Evolutionary conservation across 2,113 vertebrate species (phyloP).

Genomic region (Garra rufa): DNA sequence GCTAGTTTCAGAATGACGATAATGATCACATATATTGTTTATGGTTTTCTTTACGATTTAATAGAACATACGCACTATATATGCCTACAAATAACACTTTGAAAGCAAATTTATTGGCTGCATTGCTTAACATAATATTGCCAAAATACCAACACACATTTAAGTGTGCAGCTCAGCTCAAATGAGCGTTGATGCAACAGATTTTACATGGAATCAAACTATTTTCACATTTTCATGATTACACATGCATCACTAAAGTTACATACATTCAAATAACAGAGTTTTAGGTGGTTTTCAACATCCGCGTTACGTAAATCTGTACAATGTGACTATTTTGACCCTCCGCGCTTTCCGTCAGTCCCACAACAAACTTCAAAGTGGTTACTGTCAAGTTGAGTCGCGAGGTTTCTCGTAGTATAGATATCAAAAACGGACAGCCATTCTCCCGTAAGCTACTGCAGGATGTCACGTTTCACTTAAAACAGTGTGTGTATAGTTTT

Average conservation of each 20-base stretch:
- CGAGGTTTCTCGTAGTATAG: background rate
- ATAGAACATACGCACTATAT: background rate
- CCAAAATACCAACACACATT: background rate
- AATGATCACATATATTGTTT: background rate
- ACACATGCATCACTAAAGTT: background rate
- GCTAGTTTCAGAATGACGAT: too few species aligned
- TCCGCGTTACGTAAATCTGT: slow-evolving; percentile 32
- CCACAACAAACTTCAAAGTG: background rate
- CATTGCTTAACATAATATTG: background rate
- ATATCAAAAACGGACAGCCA: background rate
- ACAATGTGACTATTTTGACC: background rate
- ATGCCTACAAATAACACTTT: too few species aligned
- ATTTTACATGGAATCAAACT: background rate
- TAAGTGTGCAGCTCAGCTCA: background rate
- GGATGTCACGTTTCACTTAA: background rate
- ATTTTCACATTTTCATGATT: background rate
- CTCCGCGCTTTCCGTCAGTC: slow-evolving; percentile 42
- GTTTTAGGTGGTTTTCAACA: background rate
- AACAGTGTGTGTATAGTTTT: background rate
- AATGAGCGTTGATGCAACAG: background rate
- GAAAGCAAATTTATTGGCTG: too few species aligned
- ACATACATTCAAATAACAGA: background rate
- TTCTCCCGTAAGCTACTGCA: background rate
- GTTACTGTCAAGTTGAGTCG: slow-evolving; percentile 13
- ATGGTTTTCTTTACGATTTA: too few species aligned